These are phyloP conservation scores for Cetonia aurata DNA, from an alignment of 2,888 invertebrate genomes.

Conservation along the genomic window DNA sequence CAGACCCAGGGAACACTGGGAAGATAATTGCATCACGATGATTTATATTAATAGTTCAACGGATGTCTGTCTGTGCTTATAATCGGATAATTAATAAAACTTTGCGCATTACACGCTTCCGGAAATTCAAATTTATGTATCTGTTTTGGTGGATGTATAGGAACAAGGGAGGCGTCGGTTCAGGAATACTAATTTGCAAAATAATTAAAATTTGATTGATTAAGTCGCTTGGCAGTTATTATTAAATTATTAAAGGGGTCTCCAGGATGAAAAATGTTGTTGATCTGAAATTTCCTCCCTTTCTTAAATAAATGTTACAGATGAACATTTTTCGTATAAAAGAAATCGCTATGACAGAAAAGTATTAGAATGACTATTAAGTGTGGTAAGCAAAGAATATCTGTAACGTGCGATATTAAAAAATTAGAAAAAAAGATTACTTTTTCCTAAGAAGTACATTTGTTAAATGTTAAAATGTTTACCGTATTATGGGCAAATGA, in stretches of 20 bases:
- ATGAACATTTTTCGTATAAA: too few relatives aligned
- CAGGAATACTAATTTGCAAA: conserved; percentile 32
- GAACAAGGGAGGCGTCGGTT: conserved; percentile 12
- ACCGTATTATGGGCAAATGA: too few relatives aligned
- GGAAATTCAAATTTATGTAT: conserved; percentile 39
- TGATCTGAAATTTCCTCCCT: too few relatives aligned
- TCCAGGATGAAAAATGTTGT: neutral
- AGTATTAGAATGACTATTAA: too few relatives aligned
- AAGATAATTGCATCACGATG: conserved; percentile 32
- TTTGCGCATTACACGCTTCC: conserved; percentile 26
- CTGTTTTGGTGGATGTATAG: conserved; percentile 23
- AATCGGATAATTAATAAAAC: conserved; percentile 40
- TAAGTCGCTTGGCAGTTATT: conserved; percentile 34
- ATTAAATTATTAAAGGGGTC: conserved; percentile 32
- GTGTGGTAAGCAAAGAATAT: too few relatives aligned
- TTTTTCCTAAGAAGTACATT: too few relatives aligned
- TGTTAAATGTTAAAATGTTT: too few relatives aligned
- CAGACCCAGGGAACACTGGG: conserved; percentile 11
- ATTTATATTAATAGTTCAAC: conserved; percentile 40
- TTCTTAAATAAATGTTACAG: too few relatives aligned
- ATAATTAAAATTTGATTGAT: conserved; percentile 42
- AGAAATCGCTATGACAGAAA: too few relatives aligned
- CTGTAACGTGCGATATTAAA: too few relatives aligned
- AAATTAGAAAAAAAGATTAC: too few relatives aligned
- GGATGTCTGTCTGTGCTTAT: conserved; percentile 36